Percentiles rank a stretch among this genome's conserved stretches.
phyloP scores from a whole-genome alignment of 2,113 vertebrate species.

The Cryptotis parvus region DNA sequence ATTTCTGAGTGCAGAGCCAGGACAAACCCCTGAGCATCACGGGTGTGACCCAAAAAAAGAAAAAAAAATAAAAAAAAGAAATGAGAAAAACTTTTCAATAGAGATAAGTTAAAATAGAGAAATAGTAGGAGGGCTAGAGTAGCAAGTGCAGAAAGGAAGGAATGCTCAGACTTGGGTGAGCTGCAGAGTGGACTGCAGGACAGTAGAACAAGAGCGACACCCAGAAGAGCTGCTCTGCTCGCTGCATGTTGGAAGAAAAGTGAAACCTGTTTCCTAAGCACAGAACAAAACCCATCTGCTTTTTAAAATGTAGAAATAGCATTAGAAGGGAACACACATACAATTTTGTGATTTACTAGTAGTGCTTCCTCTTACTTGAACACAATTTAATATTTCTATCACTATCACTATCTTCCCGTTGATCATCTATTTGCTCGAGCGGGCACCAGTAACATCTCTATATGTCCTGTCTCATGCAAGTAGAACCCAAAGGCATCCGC shows the following conservation, averaged over 20 bases:
- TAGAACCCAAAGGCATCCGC: too few relatives aligned
- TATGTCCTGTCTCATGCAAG: too few relatives aligned
- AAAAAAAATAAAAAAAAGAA: neutral
- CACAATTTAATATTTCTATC: neutral
- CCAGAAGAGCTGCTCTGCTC: neutral
- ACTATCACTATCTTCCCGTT: too few relatives aligned
- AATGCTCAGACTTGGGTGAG: fast-evolving
- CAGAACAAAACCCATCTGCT: neutral
- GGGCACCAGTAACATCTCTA: too few relatives aligned
- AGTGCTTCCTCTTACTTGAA: neutral
- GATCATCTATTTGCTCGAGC: too few relatives aligned
- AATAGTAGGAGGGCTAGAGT: neutral
- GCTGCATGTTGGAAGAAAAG: neutral
- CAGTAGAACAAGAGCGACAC: neutral
- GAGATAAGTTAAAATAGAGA: neutral
- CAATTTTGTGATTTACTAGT: neutral
- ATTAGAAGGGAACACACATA: neutral
- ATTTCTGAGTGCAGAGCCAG: too few relatives aligned
- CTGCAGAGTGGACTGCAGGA: neutral
- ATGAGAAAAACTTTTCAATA: neutral
- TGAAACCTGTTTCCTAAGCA: neutral
- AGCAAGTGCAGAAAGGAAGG: too few relatives aligned
- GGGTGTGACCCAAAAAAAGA: too few relatives aligned
- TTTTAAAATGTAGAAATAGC: neutral
- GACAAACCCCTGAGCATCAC: too few relatives aligned